A percentile compares a stretch with the other conserved stretches of the same genome.
phyloP scores from a whole-genome alignment of 2,888 invertebrate species.

The Leistus spinibarbis region DNA sequence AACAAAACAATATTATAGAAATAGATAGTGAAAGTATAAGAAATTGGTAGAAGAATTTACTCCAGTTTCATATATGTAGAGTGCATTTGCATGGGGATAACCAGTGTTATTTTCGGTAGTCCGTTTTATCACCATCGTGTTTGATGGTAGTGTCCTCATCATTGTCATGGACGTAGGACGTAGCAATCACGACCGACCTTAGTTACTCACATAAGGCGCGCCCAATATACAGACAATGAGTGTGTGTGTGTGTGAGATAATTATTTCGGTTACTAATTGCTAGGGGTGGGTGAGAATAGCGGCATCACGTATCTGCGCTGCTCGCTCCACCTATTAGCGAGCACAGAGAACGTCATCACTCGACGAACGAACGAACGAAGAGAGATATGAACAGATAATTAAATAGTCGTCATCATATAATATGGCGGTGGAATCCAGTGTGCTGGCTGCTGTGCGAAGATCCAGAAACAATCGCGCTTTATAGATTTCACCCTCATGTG shows the following conservation, averaged over 20 bases:
- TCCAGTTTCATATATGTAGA: neutral
- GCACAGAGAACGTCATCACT: neutral
- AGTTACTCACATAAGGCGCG: neutral
- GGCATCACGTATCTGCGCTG: neutral
- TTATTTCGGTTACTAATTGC: neutral
- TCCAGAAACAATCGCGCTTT: slow-evolving; percentile 18
- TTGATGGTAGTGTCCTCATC: neutral
- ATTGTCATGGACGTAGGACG: neutral
- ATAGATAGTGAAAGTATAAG: too few species aligned
- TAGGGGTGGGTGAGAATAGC: neutral
- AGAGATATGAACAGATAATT: neutral
- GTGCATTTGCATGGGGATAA: neutral
- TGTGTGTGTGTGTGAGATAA: neutral
- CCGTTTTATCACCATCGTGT: neutral
- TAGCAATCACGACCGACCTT: neutral
- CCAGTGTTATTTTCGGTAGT: neutral
- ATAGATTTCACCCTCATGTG: slow-evolving; percentile 9
- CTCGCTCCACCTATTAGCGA: neutral
- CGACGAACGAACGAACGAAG: neutral
- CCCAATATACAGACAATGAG: neutral
- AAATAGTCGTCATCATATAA: neutral
- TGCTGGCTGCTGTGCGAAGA: neutral
- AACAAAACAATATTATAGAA: too few species aligned
- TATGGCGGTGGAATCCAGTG: too few species aligned
- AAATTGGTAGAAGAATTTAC: too few species aligned